A percentile compares a stretch with the other conserved stretches of the same genome.
These are phyloP conservation scores for Drosophila neocordata DNA, from an alignment of 1,140 invertebrate genomes.

Conservation along the genomic window DNA sequence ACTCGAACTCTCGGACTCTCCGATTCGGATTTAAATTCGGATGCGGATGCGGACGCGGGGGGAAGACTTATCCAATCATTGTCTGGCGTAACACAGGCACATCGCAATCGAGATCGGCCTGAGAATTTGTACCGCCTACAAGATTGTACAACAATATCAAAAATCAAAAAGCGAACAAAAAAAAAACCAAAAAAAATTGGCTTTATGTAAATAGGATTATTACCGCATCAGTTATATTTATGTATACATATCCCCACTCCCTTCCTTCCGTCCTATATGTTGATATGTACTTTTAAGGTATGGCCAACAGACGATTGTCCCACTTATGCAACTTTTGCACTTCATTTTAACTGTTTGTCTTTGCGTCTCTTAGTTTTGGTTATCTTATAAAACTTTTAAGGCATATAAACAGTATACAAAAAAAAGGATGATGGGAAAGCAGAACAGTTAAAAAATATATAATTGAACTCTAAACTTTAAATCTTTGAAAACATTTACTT, in stretches of 20 bases:
- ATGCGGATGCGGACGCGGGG: neutral
- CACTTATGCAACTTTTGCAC: slow-evolving; percentile 5
- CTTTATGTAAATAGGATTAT: slow-evolving; percentile 11
- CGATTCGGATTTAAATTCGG: slow-evolving; percentile 3
- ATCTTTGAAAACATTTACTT: no score
- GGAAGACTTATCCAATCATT: slow-evolving; percentile 11
- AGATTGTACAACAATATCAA: neutral
- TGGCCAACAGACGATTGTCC: neutral
- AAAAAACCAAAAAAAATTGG: neutral
- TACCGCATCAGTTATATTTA: slow-evolving; percentile 2
- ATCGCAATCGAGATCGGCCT: slow-evolving; percentile 3
- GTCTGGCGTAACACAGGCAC: neutral
- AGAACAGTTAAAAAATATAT: no score
- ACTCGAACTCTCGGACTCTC: neutral
- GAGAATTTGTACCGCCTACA: slow-evolving; percentile 7
- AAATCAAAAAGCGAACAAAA: no score
- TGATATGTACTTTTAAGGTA: neutral
- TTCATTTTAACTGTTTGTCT: neutral
- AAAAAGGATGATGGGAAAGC: neutral
- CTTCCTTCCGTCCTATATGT: neutral
- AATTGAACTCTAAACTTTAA: no score
- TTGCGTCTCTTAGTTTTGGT: neutral
- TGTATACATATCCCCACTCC: neutral
- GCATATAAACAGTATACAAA: neutral
- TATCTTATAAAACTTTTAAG: neutral